Evolutionary conservation across 2,113 vertebrate genomes (phyloP), one percentile per base, ranked within the genome.

Genomic region (Cottus gobio): DNA sequence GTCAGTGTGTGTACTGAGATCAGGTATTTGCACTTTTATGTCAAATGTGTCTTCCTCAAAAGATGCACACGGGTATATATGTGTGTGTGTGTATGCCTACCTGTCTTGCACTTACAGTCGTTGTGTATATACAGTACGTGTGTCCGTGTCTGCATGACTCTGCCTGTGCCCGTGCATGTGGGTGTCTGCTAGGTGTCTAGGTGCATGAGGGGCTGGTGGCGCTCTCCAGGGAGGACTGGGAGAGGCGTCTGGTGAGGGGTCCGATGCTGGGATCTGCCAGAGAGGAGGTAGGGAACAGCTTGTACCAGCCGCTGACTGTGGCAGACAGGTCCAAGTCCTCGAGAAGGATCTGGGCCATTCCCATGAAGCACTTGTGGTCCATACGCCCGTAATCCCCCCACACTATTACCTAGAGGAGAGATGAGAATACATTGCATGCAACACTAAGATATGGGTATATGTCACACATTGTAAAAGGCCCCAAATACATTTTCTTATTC

Each of bases 301-400:
- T 99, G 94, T 98, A 99, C 98, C 98, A 99, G 92, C 98, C 98
- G 0, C 95, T 83, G 61, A 98, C 95, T 0, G 79, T 76, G 8
- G 95, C 95, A 36, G 96, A 96, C 90, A 99, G 96, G 88, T 99
- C 98, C 86, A 99, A 95, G 95, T 99, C 98, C 34, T 99, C 98
- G 90, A 99, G 90, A 65, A 98, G 95, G 90, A 99, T 99, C 95
- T 99, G 98, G 44, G 97, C 98, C 98, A 98, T 98, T 77, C 98
- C 98, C 98, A 99, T 98, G 97, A 99, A 99, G 95, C 97, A 98
- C 94, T 99, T 99, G 96, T 97, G 96, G 95, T 99, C 98, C 98
- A 99, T 99, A 82, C 98, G 97, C 42, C 98, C 98, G 0, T 99
- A 99, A 82, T 99, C 98, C 6, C 98, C 98, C 98, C 98, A 99